phyloP scores from a whole-genome alignment of 1,140 invertebrate species.

The Drosophila teissieri region DNA sequence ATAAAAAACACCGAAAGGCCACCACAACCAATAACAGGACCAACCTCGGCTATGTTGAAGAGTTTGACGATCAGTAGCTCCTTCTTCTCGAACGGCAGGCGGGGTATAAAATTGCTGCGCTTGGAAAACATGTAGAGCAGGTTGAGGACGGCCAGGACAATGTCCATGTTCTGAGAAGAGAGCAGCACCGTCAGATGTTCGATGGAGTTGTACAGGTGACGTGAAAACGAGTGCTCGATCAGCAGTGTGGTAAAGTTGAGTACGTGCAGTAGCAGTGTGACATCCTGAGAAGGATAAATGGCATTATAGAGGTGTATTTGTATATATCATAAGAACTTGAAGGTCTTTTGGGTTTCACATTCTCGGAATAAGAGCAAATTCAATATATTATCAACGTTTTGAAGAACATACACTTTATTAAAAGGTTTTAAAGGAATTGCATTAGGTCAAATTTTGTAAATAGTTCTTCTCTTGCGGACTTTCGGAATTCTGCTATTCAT shows the following conservation, averaged over 20 bases:
- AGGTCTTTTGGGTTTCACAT: not conserved
- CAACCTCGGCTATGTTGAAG: conserved; percentile 92
- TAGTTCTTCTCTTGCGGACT: too few species aligned
- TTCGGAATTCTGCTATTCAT: too few species aligned
- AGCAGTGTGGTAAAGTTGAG: conserved; percentile 94
- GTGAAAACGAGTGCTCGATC: conserved; percentile 96
- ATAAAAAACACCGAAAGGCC: not conserved
- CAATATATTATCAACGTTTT: not conserved
- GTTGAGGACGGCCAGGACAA: conserved; percentile 94
- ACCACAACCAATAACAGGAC: conserved; percentile 8
- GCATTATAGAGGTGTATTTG: not conserved
- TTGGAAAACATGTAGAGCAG: conserved; percentile 97
- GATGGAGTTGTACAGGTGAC: conserved; percentile 96
- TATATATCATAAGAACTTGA: not conserved
- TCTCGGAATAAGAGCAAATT: not conserved
- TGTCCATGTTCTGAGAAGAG: conserved; percentile 93
- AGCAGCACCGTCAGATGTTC: conserved; percentile 94
- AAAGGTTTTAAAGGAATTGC: too few species aligned
- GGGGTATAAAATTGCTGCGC: conserved; percentile 94
- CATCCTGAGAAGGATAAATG: conserved; percentile 86
- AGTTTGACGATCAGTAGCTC: conserved; percentile 91
- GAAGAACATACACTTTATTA: not conserved
- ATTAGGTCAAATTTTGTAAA: too few species aligned
- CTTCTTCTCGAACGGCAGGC: conserved; percentile 90
- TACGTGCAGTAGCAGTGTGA: conserved; percentile 91